These are phyloP conservation scores for Epirrita christyi DNA, from an alignment of 2,888 invertebrate species.

Conservation along the genomic window DNA sequence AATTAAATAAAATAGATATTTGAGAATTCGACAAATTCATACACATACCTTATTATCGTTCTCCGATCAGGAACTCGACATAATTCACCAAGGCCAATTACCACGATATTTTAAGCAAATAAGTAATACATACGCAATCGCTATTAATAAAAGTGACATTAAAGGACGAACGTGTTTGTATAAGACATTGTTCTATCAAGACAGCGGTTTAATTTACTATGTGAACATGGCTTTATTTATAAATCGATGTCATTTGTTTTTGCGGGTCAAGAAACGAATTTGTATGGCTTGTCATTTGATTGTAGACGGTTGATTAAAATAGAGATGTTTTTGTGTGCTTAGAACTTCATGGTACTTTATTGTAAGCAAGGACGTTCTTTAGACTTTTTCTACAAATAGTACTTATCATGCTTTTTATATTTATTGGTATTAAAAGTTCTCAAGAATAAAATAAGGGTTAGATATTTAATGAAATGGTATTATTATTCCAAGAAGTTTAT, in stretches of 20 bases:
- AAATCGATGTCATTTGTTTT: conserved; percentile 34
- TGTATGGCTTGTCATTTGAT: conserved; percentile 27
- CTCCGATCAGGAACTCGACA: conserved; percentile 13
- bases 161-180: conserved; percentile 31
- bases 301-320: conserved; percentile 20
- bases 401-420: too few relatives aligned
- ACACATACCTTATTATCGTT: not conserved
- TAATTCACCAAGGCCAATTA: conserved; percentile 13
- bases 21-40: not conserved
- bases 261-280: conserved; percentile 28
- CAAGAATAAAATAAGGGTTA: too few relatives aligned
- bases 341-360: not conserved
- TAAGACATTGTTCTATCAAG: conserved; percentile 33
- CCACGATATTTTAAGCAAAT: conserved; percentile 15
- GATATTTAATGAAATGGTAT: too few relatives aligned
- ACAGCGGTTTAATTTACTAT: conserved; percentile 32
- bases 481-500: too few relatives aligned
- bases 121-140: conserved; percentile 27
- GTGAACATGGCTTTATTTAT: conserved; percentile 33
- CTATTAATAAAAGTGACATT: conserved; percentile 40
- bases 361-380: not conserved
- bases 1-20: too few relatives aligned
- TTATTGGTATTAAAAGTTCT: too few relatives aligned
- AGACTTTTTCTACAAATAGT: not conserved
- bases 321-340: conserved; percentile 4